A percentile compares a stretch with the other conserved stretches of the same genome.
Conservation (phyloP, 2,888 invertebrate genomes). For the Eumacrocentrus americanus region DNA sequence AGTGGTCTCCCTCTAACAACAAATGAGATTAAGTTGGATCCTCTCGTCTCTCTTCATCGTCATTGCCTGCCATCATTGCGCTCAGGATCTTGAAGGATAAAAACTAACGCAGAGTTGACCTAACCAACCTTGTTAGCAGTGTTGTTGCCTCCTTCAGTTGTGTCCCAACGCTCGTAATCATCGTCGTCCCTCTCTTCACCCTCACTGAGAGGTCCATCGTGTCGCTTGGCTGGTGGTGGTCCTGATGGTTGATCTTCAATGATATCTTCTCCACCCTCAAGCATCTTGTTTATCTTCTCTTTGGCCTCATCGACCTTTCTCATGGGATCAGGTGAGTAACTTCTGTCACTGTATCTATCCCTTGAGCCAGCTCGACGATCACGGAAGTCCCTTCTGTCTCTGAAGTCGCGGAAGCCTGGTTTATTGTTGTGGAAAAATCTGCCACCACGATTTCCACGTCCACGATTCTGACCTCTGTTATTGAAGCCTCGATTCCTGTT, state of each 20-base stretch:
- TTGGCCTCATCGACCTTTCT: constrained; percentile 65
- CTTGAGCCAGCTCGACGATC: constrained; percentile 66
- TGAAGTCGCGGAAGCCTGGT: constrained; percentile 69
- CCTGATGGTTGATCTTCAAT: constrained; percentile 28
- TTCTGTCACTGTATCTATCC: constrained; percentile 63
- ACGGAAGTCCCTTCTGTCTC: constrained; percentile 70
- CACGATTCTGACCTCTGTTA: constrained; percentile 48
- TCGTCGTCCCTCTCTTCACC: constrained; percentile 67
- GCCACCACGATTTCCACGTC: constrained; percentile 41
- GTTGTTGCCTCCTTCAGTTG: constrained; percentile 48
- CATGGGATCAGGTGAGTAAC: constrained; percentile 64
- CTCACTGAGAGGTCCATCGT: constrained; percentile 67
- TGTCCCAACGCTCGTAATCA: constrained; percentile 58
- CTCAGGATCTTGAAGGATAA: constrained; percentile 3
- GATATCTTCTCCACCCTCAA: constrained; percentile 56
- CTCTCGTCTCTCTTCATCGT: constrained; percentile 25
- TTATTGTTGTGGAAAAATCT: constrained; percentile 59
- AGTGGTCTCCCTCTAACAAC: constrained; percentile 51
- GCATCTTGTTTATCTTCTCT: constrained; percentile 67
- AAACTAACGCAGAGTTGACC: constrained; percentile 28
- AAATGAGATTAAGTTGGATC: constrained; percentile 49
- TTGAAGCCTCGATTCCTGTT: constrained; percentile 49
- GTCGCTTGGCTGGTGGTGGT: constrained; percentile 57
- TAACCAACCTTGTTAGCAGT: constrained; percentile 55
- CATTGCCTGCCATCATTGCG: constrained; percentile 16